Evolutionary conservation across 1,140 invertebrate genomes (phyloP).

Genomic region (Semibalanus balanoides): DNA sequence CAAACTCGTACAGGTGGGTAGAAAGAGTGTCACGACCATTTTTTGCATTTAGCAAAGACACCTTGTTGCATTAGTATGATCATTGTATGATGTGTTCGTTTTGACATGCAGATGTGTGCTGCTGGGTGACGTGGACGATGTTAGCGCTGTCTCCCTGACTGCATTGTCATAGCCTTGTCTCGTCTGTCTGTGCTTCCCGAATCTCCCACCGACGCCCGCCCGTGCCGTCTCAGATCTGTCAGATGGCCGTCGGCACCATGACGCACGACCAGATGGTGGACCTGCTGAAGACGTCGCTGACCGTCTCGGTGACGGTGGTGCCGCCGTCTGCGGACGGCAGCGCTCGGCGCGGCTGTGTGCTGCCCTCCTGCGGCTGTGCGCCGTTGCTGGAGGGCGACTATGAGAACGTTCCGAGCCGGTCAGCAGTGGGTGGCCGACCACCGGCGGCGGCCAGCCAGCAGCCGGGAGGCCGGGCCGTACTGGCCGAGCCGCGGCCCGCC

Average conservation of each 20-base stretch:
- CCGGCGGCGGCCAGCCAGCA: background rate
- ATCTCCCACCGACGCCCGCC: too few species aligned
- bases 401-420: background rate
- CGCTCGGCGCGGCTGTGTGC: background rate
- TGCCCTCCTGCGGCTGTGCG: background rate
- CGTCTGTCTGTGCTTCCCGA: too few species aligned
- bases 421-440: too few species aligned
- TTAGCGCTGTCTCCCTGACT: too few species aligned
- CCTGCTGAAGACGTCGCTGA: conserved; percentile 72
- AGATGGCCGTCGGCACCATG: conserved; percentile 73
- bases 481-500: background rate
- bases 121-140: too few species aligned
- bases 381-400: background rate
- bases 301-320: conserved; percentile 70
- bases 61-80: too few species aligned
- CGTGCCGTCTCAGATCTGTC: conserved; percentile 70
- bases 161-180: too few species aligned
- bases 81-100: too few species aligned
- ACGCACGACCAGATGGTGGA: conserved; percentile 90
- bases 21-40: too few species aligned
- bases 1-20: conserved; percentile 62
- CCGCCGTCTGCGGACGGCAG: conserved; percentile 35
- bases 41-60: too few species aligned
- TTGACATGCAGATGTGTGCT: too few species aligned
- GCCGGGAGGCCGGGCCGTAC: too few species aligned